Percentiles rank a stretch among this genome's conserved stretches.
These are phyloP conservation scores for Tetraneura akinire DNA, from an alignment of 1,140 invertebrate species.

Conservation along the genomic window DNA sequence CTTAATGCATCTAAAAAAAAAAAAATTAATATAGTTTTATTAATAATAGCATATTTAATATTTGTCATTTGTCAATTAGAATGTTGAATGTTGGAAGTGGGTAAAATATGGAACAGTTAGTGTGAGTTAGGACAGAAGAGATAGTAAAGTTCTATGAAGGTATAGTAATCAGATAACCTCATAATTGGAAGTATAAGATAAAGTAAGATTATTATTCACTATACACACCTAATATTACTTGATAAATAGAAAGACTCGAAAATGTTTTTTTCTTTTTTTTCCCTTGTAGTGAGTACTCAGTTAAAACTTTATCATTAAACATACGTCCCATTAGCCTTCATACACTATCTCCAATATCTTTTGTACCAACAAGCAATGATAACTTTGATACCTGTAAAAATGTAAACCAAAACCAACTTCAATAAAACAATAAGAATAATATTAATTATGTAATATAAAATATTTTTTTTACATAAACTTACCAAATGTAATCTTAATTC, in stretches of 20 bases:
- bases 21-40: not conserved
- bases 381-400: constrained; percentile 5
- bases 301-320: not conserved
- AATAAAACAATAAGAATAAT: too few relatives aligned
- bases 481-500: not conserved
- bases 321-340: not conserved
- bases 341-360: constrained; percentile 22
- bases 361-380: not conserved
- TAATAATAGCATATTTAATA: too few relatives aligned
- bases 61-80: too few relatives aligned
- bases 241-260: not conserved
- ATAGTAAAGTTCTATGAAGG: too few relatives aligned
- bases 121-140: too few relatives aligned
- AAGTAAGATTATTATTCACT: too few relatives aligned
- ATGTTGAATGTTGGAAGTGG: too few relatives aligned
- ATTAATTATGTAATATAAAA: not conserved
- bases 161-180: too few relatives aligned
- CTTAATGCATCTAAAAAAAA: not conserved
- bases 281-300: not conserved
- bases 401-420: too few relatives aligned
- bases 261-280: constrained; percentile 2
- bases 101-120: too few relatives aligned
- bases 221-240: not conserved
- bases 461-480: not conserved
- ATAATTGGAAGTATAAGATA: too few relatives aligned